phyloP scores from a whole-genome alignment of 2,797 vertebrate species.

The Clamator glandarius region DNA sequence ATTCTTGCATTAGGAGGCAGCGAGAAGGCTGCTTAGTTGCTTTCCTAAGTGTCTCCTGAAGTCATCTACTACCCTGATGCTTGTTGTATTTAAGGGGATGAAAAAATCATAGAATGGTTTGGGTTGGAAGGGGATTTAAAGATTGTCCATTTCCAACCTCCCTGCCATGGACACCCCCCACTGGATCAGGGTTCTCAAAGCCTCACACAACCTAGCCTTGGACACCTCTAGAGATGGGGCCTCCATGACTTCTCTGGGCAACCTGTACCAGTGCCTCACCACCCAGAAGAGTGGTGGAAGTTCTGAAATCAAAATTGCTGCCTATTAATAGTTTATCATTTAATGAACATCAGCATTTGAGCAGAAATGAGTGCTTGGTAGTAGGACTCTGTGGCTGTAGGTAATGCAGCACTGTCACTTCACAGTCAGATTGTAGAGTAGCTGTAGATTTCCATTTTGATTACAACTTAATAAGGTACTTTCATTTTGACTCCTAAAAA shows the following conservation, averaged over 20 bases:
- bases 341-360: neutral
- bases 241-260: too few species aligned
- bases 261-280: too few species aligned
- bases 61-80: too few species aligned
- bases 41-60: neutral
- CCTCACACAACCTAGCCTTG: too few species aligned
- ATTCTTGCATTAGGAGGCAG: neutral
- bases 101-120: too few species aligned
- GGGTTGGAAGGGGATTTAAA: too few species aligned
- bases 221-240: too few species aligned
- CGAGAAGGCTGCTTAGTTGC: neutral
- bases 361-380: neutral
- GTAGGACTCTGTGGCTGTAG: neutral
- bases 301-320: neutral
- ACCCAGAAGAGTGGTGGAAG: neutral
- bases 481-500: neutral
- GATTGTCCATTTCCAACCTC: too few species aligned
- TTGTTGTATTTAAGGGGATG: neutral
- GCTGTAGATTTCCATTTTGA: neutral
- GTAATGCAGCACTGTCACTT: neutral
- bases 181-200: too few species aligned
- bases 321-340: neutral
- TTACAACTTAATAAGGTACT: neutral
- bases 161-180: too few species aligned
- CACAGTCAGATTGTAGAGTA: rapidly evolving